Evolutionary conservation across 1,140 invertebrate species (phyloP), one percentile per base, ranked within the genome.

Genomic region (Portunus trituberculatus): DNA sequence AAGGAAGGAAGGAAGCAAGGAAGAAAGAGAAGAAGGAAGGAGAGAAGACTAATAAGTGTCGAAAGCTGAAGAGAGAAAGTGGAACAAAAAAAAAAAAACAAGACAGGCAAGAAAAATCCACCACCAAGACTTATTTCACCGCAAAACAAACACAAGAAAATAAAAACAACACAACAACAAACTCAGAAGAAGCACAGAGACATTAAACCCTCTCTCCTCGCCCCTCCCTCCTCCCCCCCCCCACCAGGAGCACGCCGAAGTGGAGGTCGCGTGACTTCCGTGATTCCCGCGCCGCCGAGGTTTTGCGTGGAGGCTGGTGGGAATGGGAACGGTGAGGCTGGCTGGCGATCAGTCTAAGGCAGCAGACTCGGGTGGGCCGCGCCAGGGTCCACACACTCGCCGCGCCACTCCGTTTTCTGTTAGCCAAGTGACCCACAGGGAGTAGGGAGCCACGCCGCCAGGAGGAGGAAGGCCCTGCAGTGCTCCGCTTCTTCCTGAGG

Each of bases 241-340:
- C 52, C 52, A 12, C 52, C 52, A 14, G 52, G 52, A 59, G 52
- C 2, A 59, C 52, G 52, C 52, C 52, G 52, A 59, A 59, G 67
- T 2, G n/a, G 67, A 76, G n/a, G 67, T 76, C 67, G n/a, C 67
- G 67, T 76, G 67, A 76, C 67, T 76, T 76, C n/a, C n/a, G 67
- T 76, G 67, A 76, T 76, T 76, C 20, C 67, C 67, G 67, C 67
- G 67, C 67, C 67, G 67, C 67, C 67, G n/a, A n/a, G 67, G 67
- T 76, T n/a, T n/a, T 76, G 67, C 67, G 20, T 76, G 67, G 20
- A 25, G 67, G 67, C 67, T 76, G n/a, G n/a, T 76, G 67, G 67
- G 67, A 76, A 76, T 76, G 67, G 67, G 67, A 76, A 76, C 67
- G 25, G n/a, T n/a, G 67, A 76, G 67, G 52, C 52, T 59, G 52